Evolutionary conservation across 2,888 invertebrate genomes (phyloP).

Genomic region (Tetragonisca angustula): DNA sequence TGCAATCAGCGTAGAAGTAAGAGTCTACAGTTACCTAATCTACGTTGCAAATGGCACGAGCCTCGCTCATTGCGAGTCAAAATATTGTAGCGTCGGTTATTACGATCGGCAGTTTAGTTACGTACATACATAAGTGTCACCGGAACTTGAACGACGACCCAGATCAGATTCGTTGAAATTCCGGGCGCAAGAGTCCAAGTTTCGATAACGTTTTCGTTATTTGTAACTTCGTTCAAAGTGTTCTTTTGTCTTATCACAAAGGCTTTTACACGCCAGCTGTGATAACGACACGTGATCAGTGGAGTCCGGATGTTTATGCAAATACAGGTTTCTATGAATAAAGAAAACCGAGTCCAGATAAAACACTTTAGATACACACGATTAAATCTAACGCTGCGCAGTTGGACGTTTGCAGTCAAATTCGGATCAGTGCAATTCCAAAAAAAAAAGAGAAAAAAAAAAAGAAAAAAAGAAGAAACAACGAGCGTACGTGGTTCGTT

Average conservation of each 20-base stretch:
- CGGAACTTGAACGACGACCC: not conserved
- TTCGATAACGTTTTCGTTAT: not conserved
- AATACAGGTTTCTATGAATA: not conserved
- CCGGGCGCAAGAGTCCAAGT: slow-evolving; percentile 3
- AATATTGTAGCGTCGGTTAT: too few relatives aligned
- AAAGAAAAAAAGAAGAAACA: not conserved
- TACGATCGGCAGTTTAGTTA: too few relatives aligned
- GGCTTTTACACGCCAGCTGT: not conserved
- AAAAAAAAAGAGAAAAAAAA: not conserved
- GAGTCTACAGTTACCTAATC: not conserved
- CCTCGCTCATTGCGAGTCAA: too few relatives aligned
- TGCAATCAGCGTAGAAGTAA: not conserved
- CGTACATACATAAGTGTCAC: not conserved
- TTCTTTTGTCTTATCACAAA: not conserved
- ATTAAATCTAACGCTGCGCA: not conserved
- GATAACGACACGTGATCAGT: not conserved
- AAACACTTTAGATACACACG: too few relatives aligned
- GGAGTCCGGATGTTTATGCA: not conserved
- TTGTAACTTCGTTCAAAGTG: not conserved
- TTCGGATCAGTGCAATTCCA: slow-evolving; percentile 17
- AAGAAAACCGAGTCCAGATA: not conserved
- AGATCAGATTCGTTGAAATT: slow-evolving; percentile 34
- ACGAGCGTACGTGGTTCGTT: slow-evolving; percentile 20
- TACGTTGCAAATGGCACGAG: not conserved
- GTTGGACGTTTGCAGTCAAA: not conserved